Base-by-base conservation (phyloP, 2,113 vertebrate species). In the Pygoscelis adeliae region DNA sequence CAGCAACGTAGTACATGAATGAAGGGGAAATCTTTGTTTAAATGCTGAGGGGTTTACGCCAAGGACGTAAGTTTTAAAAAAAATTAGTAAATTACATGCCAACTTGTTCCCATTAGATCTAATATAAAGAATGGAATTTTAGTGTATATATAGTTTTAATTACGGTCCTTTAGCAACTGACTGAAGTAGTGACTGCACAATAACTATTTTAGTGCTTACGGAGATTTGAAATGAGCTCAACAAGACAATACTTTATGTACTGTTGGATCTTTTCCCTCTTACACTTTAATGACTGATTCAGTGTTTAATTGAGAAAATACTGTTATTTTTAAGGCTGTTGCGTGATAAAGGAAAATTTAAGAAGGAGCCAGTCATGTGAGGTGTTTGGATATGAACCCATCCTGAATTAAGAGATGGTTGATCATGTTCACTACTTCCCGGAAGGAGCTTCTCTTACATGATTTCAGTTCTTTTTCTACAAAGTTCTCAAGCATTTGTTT, bases 301-400 rank as follows among this genome's bases (percentile, higher is more conserved):
- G 20, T 47, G 38, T 76, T 78, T 53, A 79, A 50, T n/a, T 65
- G 13, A 81, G 79, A 77, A 89, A 91, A 83, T 49, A 61, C 27
- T 55, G 26, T 20, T 88, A 67, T 67, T 87, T 71, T 65, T 83
- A 76, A 80, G 50, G 8, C 20, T 71, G 10, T 9, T 88, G 14
- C 8, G 30, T 7, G 11, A 70, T 34, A 40, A 62, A 71, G 8
- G 15, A 74, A 78, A n/a, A 80, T 16, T 34, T 63, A 61, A 59
- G 65, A 46, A 36, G 13, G 26, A 76, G 3, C 2, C 11, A 32
- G 2, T 72, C 47, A 47, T 18, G 47, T 0, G 0, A 52, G 19
- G 5, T 77, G 30, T 44, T 73, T 10, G 66, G 36, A 29, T 66
- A 71, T 47, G 12, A 81, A 10, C 40, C 38, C 15, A 15, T 49